phyloP scores from a whole-genome alignment of 2,888 invertebrate genomes.

The Papilio gigon region DNA sequence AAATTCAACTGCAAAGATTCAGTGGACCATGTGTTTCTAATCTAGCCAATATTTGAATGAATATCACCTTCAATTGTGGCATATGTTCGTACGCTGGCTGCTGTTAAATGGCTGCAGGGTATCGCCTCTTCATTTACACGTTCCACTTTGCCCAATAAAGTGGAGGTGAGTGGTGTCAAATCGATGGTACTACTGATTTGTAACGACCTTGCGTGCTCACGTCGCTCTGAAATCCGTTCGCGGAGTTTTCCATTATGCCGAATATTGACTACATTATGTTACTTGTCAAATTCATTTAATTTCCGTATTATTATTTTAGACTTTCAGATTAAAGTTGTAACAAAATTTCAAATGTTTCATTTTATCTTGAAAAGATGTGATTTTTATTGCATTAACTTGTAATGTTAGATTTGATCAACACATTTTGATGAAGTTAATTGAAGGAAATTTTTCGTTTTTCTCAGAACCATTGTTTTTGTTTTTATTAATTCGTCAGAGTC shows the following conservation, averaged over 20 bases:
- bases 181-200: conserved; percentile 66
- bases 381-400: not conserved
- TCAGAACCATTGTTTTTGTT: not conserved
- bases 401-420: not conserved
- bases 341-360: no score
- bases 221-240: conserved; percentile 47
- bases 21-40: conserved; percentile 46
- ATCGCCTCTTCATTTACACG: conserved; percentile 77
- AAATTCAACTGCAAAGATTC: conserved; percentile 3
- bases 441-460: not conserved
- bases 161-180: conserved; percentile 76
- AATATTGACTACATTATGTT: not conserved
- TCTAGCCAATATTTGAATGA: conserved; percentile 61
- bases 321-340: no score
- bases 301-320: not conserved
- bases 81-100: conserved; percentile 65
- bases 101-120: conserved; percentile 71
- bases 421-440: not conserved
- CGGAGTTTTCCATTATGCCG: conserved; percentile 48
- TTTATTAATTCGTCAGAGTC: not conserved
- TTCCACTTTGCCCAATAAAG: conserved; percentile 77
- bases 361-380: not conserved
- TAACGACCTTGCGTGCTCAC: conserved; percentile 62
- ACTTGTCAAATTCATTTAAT: not conserved
- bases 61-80: conserved; percentile 71